Evolutionary conservation across 2,113 vertebrate species (phyloP).

Genomic region (Callocephalon fimbriatum): DNA sequence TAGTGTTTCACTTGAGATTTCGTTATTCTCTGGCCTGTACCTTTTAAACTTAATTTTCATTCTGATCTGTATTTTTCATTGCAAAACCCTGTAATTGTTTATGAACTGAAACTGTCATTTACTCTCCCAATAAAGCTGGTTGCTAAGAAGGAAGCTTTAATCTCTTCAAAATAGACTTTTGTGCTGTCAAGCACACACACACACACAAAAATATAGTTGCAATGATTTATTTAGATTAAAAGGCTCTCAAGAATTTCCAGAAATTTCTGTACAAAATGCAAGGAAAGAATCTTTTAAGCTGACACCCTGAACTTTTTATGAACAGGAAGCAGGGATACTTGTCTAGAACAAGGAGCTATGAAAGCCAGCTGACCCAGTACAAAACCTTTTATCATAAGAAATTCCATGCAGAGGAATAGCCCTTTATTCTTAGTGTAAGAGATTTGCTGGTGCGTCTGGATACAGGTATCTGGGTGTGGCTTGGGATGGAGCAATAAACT

Average conservation of each 20-base stretch:
- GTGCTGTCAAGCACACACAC: neutral
- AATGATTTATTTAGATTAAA: neutral
- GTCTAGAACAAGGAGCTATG: neutral
- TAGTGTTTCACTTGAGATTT: neutral
- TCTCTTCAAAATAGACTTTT: neutral
- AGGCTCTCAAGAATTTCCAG: neutral
- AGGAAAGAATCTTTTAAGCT: neutral
- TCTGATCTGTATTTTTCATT: neutral
- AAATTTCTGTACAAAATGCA: neutral
- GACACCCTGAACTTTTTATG: neutral
- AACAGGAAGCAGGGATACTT: neutral
- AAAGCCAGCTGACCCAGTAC: neutral
- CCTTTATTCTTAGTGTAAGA: neutral
- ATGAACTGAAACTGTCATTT: neutral
- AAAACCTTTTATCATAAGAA: neutral
- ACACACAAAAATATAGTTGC: neutral
- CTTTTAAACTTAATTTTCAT: neutral
- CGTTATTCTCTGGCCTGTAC: neutral
- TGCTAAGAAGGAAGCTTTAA: neutral
- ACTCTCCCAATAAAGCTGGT: neutral
- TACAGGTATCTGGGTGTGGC: neutral
- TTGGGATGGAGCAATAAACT: neutral
- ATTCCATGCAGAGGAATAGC: neutral
- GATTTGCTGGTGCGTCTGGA: neutral
- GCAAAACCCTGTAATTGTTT: neutral